Evolutionary conservation across 1,140 invertebrate genomes (phyloP), one percentile per base, ranked within the genome.

Genomic region (Mylabris phalerata): DNA sequence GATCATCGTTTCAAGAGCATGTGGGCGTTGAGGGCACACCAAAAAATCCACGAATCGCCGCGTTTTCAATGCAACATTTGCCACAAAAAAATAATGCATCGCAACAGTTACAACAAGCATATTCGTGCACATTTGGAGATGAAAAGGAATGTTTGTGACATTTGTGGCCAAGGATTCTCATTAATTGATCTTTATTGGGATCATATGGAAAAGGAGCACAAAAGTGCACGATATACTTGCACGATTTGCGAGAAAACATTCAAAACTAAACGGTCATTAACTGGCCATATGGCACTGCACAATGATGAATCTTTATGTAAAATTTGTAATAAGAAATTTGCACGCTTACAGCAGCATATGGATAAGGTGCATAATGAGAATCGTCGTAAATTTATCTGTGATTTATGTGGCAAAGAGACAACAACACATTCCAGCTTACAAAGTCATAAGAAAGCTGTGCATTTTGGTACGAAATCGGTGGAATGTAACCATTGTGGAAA

Each of bases 391-490:
- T 4, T 32, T 4, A 32, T 32, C 7, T 86, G 84, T 71, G 80
- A 83, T 60, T 81, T 87, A 25, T 91, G 90, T 71, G 83, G 83
- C n/a, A 92, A 93, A 75, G 82, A 84, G 55, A 82, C 94, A 43
- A 82, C 81, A 40, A 82, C 78, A 19, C 77, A 80, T 1, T 82
- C 84, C 42, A 82, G 85, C 52, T 73, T 87, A 43, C 84, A 83
- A 70, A 82, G 84, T 63, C 85, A 88, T 62, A 70, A 81, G 4
- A 7, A 32, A 48, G 73, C 83, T 19, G 84, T 85, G 9, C 86
- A 89, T 59, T 82, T 81, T 0, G 85, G 84, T 0, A 80, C 86
- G 50, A 86, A 86, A 40, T 85, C 87, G n/a, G 83, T 84, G 60
- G 81, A 83, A 0, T 89, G 88, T 67, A 79, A 82, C 25, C 71